Evolutionary conservation across 64 coral and sea anemone genomes (phyloP).

Genomic region (Trachythela sp.): DNA sequence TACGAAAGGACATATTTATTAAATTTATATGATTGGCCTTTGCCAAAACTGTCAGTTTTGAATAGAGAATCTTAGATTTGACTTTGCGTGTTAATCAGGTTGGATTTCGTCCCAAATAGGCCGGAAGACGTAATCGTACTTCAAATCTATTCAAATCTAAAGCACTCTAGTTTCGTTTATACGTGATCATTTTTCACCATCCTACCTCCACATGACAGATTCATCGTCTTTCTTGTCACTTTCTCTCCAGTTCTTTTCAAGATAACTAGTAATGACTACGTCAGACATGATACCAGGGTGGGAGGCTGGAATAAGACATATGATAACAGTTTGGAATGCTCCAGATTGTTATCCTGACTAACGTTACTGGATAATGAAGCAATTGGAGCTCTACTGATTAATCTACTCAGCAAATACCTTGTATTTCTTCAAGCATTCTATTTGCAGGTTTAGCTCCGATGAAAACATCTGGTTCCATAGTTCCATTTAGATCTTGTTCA

Average conservation of each 20-base stretch:
- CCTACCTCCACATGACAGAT: background rate
- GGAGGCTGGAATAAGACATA: background rate
- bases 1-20: too few relatives aligned
- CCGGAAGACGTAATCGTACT: too few relatives aligned
- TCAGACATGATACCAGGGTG: background rate
- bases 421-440: background rate
- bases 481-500: background rate
- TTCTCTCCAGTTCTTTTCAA: background rate
- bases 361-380: too few relatives aligned
- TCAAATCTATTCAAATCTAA: too few relatives aligned
- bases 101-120: too few relatives aligned
- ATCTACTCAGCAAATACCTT: background rate
- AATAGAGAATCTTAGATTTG: too few relatives aligned
- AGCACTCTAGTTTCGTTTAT: too few relatives aligned
- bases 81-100: too few relatives aligned
- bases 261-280: background rate
- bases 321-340: background rate
- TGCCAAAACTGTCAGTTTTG: too few relatives aligned
- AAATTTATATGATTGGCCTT: too few relatives aligned
- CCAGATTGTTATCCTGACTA: too few relatives aligned
- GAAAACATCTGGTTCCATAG: background rate
- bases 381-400: too few relatives aligned
- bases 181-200: background rate
- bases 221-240: background rate
- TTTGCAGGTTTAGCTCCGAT: background rate